Conservation (phyloP, 2,797 vertebrate species). For the Lacerta agilis region DNA sequence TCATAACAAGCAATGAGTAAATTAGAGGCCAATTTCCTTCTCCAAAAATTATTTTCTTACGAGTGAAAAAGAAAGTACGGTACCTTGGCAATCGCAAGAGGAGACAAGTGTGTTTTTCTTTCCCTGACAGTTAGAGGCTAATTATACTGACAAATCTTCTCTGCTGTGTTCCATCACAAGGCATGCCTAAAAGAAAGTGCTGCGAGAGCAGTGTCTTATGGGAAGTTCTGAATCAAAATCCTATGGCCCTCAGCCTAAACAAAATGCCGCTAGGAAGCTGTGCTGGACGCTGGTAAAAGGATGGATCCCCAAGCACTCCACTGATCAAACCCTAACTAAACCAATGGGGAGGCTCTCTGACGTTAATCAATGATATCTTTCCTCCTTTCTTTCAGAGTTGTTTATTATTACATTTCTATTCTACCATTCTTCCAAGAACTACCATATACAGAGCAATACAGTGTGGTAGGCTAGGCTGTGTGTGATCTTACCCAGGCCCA, state of each 20-base stretch:
- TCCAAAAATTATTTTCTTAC: slow-evolving; percentile 68
- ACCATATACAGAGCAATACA: too few species aligned
- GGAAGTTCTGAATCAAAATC: slow-evolving; percentile 78
- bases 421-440: too few species aligned
- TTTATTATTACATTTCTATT: neutral
- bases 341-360: neutral
- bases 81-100: slow-evolving; percentile 61
- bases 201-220: slow-evolving; percentile 65
- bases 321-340: slow-evolving; percentile 23
- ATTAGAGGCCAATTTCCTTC: slow-evolving; percentile 71
- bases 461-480: too few species aligned
- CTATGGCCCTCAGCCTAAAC: slow-evolving; percentile 67
- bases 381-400: neutral
- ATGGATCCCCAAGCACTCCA: slow-evolving; percentile 15
- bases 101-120: slow-evolving; percentile 72
- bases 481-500: neutral
- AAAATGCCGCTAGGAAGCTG: slow-evolving; percentile 62
- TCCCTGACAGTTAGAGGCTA: slow-evolving; percentile 74
- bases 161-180: slow-evolving; percentile 69
- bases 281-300: slow-evolving; percentile 57
- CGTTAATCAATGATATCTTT: neutral
- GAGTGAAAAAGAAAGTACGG: slow-evolving; percentile 65
- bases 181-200: slow-evolving; percentile 65
- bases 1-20: slow-evolving; percentile 67
- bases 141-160: slow-evolving; percentile 80